A percentile compares a stretch with the other conserved stretches of the same genome.
phyloP scores from a whole-genome alignment of 2,113 vertebrate genomes.

The Salvelinus sp. region DNA sequence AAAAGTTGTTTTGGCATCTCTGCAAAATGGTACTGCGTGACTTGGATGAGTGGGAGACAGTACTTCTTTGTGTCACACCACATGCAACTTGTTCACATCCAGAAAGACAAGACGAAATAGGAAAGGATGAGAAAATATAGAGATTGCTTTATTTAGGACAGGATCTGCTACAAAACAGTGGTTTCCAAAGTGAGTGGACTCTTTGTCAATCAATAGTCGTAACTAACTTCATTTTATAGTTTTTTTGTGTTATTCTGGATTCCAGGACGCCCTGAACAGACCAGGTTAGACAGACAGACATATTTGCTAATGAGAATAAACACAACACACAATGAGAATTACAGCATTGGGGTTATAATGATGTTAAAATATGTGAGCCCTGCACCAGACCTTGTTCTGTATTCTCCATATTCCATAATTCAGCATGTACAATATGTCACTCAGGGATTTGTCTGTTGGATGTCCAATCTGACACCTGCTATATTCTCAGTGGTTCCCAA shows the following conservation, averaged over 20 bases:
- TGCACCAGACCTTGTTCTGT: not conserved
- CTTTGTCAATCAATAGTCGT: not conserved
- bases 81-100: not conserved
- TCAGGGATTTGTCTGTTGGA: not conserved
- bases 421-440: not conserved
- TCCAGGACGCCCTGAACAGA: too few relatives aligned
- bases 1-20: not conserved
- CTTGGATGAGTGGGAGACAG: not conserved
- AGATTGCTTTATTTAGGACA: not conserved
- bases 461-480: not conserved
- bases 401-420: not conserved
- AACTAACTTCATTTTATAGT: too few relatives aligned
- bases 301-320: too few relatives aligned
- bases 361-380: not conserved
- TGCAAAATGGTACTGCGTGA: not conserved
- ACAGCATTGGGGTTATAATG: too few relatives aligned
- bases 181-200: not conserved
- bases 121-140: constrained; percentile 4
- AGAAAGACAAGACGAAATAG: not conserved
- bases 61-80: not conserved
- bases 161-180: not conserved
- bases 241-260: too few relatives aligned
- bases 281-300: too few relatives aligned
- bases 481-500: not conserved
- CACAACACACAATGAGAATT: too few relatives aligned